phyloP scores from a whole-genome alignment of 2,888 invertebrate species.

The Teinopalpus imperialis region DNA sequence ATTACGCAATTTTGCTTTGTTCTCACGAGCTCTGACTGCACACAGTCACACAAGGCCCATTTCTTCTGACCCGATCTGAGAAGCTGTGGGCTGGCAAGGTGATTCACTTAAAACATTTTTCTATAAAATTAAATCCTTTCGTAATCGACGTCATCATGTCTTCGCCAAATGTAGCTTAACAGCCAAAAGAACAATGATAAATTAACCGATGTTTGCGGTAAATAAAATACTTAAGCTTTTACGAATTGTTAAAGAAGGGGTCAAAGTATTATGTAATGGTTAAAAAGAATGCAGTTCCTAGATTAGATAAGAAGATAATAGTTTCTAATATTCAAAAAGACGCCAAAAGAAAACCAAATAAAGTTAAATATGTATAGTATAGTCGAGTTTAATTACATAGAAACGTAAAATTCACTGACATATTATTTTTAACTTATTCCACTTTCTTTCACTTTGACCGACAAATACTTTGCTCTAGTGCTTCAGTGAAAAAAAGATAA shows the following conservation, averaged over 20 bases:
- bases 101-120: constrained; percentile 15
- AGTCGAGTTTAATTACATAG: too few relatives aligned
- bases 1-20: constrained; percentile 2
- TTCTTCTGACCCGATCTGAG: constrained; percentile 9
- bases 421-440: too few relatives aligned
- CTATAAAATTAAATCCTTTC: constrained; percentile 12
- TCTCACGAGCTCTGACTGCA: constrained; percentile 15
- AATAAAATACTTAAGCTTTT: constrained; percentile 10
- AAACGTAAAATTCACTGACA: too few relatives aligned
- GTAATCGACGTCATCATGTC: constrained; percentile 1
- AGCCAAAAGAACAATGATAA: constrained; percentile 10
- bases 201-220: constrained; percentile 7
- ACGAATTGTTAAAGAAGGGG: constrained; percentile 6
- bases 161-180: constrained; percentile 14
- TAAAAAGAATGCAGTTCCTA: too few relatives aligned
- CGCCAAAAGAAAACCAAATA: too few relatives aligned
- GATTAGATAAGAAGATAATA: too few relatives aligned
- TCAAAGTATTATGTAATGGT: constrained; percentile 2
- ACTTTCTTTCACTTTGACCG: too few relatives aligned
- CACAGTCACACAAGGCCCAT: constrained; percentile 10
- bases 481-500: too few relatives aligned
- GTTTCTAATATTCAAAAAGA: too few relatives aligned
- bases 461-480: too few relatives aligned
- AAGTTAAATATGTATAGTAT: too few relatives aligned
- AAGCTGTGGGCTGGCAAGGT: constrained; percentile 1